Percentiles rank a stretch among this genome's conserved stretches.
Conservation (phyloP, 2,113 vertebrate genomes). For the Bos taurus region ARS-UCD2.0 NC_037337.1:9053001-9053500, state of each 20-base stretch:
- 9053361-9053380: neutral
- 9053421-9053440: neutral
- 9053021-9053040: neutral
- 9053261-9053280: slow-evolving; percentile 45
- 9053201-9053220: slow-evolving; percentile 79
- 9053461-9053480: neutral
- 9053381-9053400: neutral
- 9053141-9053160: slow-evolving; percentile 68
- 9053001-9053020: neutral
- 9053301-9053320: neutral
- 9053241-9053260: slow-evolving; percentile 31
- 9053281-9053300: neutral
- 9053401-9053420: neutral
- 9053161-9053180: slow-evolving; percentile 81
- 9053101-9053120: neutral
- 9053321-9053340: neutral
- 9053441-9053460: neutral
- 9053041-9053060: neutral
- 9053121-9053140: slow-evolving; percentile 43
- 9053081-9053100: slow-evolving; percentile 34
- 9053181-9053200: slow-evolving; percentile 69
- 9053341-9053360: neutral
- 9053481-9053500: neutral
- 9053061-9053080: neutral
- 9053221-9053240: slow-evolving; percentile 55